Conservation (phyloP, 2,888 invertebrate species). For the Himalopsyche anomala region DNA sequence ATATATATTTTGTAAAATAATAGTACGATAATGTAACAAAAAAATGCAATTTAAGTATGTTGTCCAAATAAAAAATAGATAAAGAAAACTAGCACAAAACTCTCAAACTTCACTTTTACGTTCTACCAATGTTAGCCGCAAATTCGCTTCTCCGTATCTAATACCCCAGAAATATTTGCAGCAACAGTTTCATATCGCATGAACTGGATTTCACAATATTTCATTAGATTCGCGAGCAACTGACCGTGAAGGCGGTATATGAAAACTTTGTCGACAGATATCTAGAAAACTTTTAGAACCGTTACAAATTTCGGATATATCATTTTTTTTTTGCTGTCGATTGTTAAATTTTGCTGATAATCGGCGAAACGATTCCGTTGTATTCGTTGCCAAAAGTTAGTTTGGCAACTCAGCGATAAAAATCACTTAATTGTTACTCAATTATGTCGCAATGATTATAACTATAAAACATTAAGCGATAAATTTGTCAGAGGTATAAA, state of each 20-base stretch:
- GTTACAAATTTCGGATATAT: slow-evolving; percentile 33
- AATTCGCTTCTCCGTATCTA: slow-evolving; percentile 44
- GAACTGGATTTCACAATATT: slow-evolving; percentile 58
- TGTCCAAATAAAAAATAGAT: too few species aligned
- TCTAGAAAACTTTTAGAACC: background rate
- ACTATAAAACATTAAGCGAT: too few species aligned
- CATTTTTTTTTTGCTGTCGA: slow-evolving; percentile 15
- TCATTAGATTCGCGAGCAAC: slow-evolving; percentile 53
- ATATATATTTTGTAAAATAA: too few species aligned
- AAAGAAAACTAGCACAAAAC: too few species aligned
- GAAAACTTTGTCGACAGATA: slow-evolving; percentile 13
- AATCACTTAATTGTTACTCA: too few species aligned
- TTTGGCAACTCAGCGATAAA: too few species aligned
- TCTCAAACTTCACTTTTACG: slow-evolving; percentile 9
- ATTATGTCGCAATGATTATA: too few species aligned
- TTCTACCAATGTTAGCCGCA: slow-evolving; percentile 5
- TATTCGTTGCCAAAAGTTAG: background rate
- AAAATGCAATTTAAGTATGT: too few species aligned
- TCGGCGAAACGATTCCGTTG: background rate
- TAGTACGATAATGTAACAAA: too few species aligned
- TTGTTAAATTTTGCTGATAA: background rate
- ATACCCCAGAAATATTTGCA: slow-evolving; percentile 52
- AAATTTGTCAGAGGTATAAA: too few species aligned
- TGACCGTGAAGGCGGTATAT: slow-evolving; percentile 52
- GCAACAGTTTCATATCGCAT: slow-evolving; percentile 53